phyloP scores from a whole-genome alignment of 1,140 invertebrate genomes.

The Pseudomyrmex sp. region DNA sequence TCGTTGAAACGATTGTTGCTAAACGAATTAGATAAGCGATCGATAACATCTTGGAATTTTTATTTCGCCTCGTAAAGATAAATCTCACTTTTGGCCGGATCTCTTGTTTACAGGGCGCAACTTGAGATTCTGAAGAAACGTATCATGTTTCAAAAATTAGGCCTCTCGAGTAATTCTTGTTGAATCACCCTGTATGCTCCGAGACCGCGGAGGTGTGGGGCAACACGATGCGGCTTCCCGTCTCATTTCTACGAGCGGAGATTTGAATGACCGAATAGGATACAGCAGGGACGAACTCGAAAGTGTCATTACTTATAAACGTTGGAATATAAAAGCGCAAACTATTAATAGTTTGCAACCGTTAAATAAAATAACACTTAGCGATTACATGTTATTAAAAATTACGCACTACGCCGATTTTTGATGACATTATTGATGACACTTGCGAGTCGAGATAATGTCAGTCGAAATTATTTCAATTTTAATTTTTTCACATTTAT shows the following conservation, averaged over 20 bases:
- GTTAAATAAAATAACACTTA: too few relatives aligned
- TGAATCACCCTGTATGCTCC: slow-evolving; percentile 67
- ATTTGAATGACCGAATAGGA: slow-evolving; percentile 77
- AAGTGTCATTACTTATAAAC: too few relatives aligned
- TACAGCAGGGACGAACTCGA: slow-evolving; percentile 63
- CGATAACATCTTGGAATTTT: background rate
- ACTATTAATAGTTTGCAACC: too few relatives aligned
- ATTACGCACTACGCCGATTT: too few relatives aligned
- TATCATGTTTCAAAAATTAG: slow-evolving; percentile 65
- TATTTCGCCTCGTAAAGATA: background rate
- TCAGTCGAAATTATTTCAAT: too few relatives aligned
- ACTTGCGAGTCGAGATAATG: too few relatives aligned
- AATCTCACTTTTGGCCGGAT: slow-evolving; percentile 1
- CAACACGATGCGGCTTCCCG: slow-evolving; percentile 55
- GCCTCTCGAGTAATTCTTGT: slow-evolving; percentile 66
- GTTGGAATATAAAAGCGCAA: too few relatives aligned
- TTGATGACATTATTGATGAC: too few relatives aligned
- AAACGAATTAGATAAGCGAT: background rate
- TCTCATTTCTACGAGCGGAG: slow-evolving; percentile 73
- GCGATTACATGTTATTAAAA: too few relatives aligned
- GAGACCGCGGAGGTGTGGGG: slow-evolving; percentile 51
- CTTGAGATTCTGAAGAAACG: slow-evolving; percentile 50
- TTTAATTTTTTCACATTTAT: too few relatives aligned
- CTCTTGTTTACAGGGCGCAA: slow-evolving; percentile 37
- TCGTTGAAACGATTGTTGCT: background rate